Evolutionary conservation across 1,140 invertebrate genomes (phyloP).

Genomic region (Hyles vespertilio): DNA sequence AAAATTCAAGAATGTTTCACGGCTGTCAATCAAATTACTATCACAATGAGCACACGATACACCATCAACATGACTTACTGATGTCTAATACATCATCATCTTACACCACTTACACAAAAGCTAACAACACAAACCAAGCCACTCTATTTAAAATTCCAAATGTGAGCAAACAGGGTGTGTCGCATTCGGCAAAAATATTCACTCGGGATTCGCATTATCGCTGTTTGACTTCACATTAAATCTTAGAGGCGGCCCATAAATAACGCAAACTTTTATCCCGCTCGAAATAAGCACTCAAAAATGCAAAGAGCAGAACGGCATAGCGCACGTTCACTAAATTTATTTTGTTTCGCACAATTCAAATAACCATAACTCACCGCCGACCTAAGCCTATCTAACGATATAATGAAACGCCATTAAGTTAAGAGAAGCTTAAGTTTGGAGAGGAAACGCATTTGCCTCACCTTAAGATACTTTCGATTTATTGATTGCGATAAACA

Average conservation of each 20-base stretch:
- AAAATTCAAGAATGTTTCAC: too few relatives aligned
- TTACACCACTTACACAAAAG: too few relatives aligned
- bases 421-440: conserved; percentile 63
- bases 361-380: conserved; percentile 74
- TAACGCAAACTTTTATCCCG: conserved; percentile 74
- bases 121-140: not conserved
- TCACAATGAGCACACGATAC: too few relatives aligned
- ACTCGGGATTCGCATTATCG: conserved; percentile 66
- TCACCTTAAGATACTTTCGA: conserved; percentile 61
- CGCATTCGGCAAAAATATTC: conserved; percentile 51
- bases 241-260: conserved; percentile 69
- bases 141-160: conserved; percentile 8
- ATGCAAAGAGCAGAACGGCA: conserved; percentile 74
- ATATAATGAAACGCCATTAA: conserved; percentile 74
- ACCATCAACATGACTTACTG: too few relatives aligned
- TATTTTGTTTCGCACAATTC: conserved; percentile 76
- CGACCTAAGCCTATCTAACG: conserved; percentile 70
- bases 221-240: conserved; percentile 75
- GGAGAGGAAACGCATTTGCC: conserved; percentile 46
- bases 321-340: conserved; percentile 75
- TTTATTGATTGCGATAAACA: conserved; percentile 63
- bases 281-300: conserved; percentile 75
- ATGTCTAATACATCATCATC: too few relatives aligned
- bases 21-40: too few relatives aligned
- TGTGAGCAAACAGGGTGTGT: conserved; percentile 20